Evolutionary conservation across 1,140 invertebrate genomes (phyloP).

Genomic region (Ladona fulva): DNA sequence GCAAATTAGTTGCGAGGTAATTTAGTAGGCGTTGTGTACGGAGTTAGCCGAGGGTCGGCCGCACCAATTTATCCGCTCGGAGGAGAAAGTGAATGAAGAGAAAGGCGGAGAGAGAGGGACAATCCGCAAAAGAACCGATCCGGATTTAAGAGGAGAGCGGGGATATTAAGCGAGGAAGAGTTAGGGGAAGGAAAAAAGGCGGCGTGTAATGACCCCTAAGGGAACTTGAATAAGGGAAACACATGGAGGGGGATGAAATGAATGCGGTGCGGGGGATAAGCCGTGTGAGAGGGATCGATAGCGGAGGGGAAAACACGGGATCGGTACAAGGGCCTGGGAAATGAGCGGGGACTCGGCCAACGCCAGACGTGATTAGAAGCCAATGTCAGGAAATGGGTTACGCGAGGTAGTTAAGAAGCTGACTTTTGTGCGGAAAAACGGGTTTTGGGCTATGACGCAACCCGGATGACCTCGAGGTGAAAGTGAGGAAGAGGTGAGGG

Average conservation of each 20-base stretch:
- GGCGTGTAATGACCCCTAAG: not conserved
- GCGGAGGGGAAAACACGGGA: not conserved
- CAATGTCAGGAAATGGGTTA: conserved; percentile 1
- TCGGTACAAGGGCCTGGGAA: not conserved
- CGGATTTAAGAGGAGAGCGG: too few relatives aligned
- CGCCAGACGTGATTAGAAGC: not conserved
- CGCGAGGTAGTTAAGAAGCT: not conserved
- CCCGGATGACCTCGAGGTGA: not conserved
- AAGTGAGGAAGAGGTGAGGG: not conserved
- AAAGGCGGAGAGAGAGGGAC: not conserved
- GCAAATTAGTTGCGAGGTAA: too few relatives aligned
- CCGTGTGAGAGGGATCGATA: not conserved
- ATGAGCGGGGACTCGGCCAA: not conserved
- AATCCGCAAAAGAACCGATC: not conserved
- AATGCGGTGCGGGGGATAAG: not conserved
- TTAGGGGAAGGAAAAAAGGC: not conserved
- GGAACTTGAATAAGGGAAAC: not conserved
- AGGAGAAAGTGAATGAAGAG: not conserved
- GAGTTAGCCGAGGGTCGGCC: too few relatives aligned
- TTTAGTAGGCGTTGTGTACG: too few relatives aligned
- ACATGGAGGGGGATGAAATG: not conserved
- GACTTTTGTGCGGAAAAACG: not conserved
- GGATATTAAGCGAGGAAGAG: not conserved
- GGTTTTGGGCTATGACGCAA: not conserved
- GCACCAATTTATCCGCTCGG: not conserved